phyloP scores from a whole-genome alignment of 2,113 vertebrate species.

The western clawed frog (Xenopus tropicalis) region UCB_Xtro_10.0 CM004443.2:141522501-141523000 shows the following conservation, averaged over 20 bases:
- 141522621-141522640: neutral
- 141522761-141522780: neutral
- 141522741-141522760: neutral
- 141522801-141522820: neutral
- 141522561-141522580: too few species aligned
- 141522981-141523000: too few species aligned
- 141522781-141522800: neutral
- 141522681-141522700: slow-evolving; percentile 17
- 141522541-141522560: too few species aligned
- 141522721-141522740: neutral
- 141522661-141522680: slow-evolving; percentile 42
- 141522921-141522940: neutral
- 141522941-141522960: neutral
- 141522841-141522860: neutral
- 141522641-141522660: slow-evolving; percentile 14
- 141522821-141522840: neutral
- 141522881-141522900: neutral
- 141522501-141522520: too few species aligned
- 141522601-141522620: neutral
- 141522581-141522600: too few species aligned
- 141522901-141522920: neutral
- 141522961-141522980: too few species aligned
- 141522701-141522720: neutral
- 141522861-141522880: slow-evolving; percentile 9
- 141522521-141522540: too few species aligned